Conservation (phyloP, 2,113 vertebrate species). For the Phaethornis superciliosus region DNA sequence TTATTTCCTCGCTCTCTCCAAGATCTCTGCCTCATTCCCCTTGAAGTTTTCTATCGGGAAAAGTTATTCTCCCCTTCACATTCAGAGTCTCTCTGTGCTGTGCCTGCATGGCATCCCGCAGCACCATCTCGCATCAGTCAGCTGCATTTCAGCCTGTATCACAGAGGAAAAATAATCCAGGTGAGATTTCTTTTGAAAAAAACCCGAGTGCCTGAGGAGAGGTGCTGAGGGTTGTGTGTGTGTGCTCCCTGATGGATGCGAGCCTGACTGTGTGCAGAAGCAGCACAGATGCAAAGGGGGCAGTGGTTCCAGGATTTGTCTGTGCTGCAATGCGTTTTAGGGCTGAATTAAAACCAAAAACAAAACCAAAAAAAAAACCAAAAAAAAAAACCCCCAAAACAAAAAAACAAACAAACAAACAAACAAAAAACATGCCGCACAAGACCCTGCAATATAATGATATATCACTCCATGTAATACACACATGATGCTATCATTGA, state of each 20-base stretch:
- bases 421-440: background rate
- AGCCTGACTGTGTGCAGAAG: background rate
- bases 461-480: rapidly evolving
- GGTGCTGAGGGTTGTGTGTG: rapidly evolving
- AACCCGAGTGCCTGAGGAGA: rapidly evolving
- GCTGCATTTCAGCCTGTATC: background rate
- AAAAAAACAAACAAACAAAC: no score
- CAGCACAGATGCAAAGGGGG: background rate
- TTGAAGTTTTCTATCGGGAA: background rate
- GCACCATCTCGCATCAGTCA: background rate
- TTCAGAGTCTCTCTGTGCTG: background rate
- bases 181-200: background rate
- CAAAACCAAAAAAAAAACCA: no score
- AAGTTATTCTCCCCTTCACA: background rate
- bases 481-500: background rate
- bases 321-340: rapidly evolving
- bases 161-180: background rate
- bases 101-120: background rate
- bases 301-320: background rate
- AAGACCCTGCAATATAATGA: background rate
- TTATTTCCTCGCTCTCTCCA: background rate
- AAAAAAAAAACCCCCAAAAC: no score
- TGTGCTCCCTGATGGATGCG: rapidly evolving
- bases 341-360: background rate
- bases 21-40: background rate